Percentiles rank a stretch among this genome's conserved stretches.
phyloP scores from a whole-genome alignment of 2,113 vertebrate genomes.

The Gopherus flavomarginatus region DNA sequence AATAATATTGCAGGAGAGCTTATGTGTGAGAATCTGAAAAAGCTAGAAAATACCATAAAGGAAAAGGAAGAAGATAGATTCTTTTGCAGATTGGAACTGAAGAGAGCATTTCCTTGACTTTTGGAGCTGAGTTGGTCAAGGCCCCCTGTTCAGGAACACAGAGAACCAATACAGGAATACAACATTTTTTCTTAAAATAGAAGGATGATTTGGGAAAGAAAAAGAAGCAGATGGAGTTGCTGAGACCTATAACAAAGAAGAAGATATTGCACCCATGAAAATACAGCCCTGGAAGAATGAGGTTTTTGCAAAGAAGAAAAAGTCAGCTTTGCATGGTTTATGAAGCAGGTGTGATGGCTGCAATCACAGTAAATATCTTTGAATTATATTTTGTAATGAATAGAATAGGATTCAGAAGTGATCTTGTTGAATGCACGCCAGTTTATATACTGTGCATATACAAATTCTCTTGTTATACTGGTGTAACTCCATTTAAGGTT shows the following conservation, averaged over 20 bases:
- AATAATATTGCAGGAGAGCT: not conserved
- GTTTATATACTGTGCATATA: not conserved
- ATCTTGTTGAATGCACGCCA: not conserved
- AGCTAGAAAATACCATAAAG: not conserved
- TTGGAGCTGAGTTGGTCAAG: not conserved
- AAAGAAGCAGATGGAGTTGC: not conserved
- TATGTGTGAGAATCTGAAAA: not conserved
- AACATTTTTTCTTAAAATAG: not conserved
- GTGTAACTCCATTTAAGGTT: not conserved
- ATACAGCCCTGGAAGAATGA: not conserved
- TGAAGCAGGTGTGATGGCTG: constrained; percentile 30
- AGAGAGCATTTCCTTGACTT: not conserved
- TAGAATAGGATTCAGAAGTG: constrained; percentile 32
- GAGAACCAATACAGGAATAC: not conserved
- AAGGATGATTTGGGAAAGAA: not conserved
- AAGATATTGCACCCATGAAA: not conserved
- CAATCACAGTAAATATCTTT: not conserved
- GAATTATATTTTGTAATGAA: constrained; percentile 55
- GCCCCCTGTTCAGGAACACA: not conserved
- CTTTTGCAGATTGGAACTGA: not conserved
- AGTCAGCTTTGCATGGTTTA: not conserved
- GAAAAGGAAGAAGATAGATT: not conserved
- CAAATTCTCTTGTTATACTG: constrained; percentile 22
- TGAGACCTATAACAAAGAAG: not conserved
- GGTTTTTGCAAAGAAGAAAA: not conserved